Conservation (phyloP, 1,140 invertebrate species). For the Drosophila eugracilis region DNA sequence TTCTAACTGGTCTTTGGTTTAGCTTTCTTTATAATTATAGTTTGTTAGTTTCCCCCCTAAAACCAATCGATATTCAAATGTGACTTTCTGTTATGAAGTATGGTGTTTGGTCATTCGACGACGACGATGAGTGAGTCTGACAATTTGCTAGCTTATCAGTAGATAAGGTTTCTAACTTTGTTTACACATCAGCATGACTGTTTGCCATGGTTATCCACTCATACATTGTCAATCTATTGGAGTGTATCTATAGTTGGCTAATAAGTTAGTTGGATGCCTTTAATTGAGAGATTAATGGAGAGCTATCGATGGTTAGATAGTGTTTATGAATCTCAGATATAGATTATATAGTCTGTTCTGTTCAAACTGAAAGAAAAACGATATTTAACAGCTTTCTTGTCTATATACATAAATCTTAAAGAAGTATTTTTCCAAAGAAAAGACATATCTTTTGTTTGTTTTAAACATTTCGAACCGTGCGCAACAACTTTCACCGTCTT, state of each 20-base stretch:
- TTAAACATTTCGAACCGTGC: neutral
- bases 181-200: constrained; percentile 48
- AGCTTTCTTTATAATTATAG: constrained; percentile 43
- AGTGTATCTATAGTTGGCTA: neutral
- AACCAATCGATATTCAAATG: constrained; percentile 39
- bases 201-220: constrained; percentile 8
- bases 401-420: neutral
- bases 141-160: constrained; percentile 23
- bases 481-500: constrained; percentile 50
- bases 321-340: too few species aligned
- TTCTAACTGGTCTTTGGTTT: neutral
- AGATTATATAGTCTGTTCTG: too few species aligned
- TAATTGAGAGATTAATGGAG: neutral
- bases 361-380: too few species aligned
- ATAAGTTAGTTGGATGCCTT: too few species aligned
- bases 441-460: neutral
- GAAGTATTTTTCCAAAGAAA: neutral
- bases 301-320: neutral
- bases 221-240: neutral
- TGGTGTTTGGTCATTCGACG: neutral
- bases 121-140: neutral
- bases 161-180: constrained; percentile 31
- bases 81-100: constrained; percentile 23
- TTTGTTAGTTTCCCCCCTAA: constrained; percentile 26
- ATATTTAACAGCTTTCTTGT: too few species aligned